Conservation (phyloP, 2,797 vertebrate genomes). For the Hoplostethus atlanticus region DNA sequence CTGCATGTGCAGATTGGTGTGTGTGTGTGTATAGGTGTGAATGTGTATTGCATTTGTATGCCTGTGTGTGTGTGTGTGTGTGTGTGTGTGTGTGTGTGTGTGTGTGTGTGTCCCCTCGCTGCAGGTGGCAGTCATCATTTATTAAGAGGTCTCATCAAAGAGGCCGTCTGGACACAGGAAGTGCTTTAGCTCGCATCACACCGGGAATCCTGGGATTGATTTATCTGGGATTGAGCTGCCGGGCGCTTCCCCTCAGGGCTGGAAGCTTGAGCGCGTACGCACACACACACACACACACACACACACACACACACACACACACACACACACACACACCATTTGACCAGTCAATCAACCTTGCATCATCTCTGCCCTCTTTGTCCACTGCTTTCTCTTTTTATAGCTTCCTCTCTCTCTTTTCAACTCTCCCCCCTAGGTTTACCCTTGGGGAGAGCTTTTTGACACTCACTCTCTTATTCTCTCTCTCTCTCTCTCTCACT, state of each 20-base stretch:
- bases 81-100: slow-evolving; percentile 10
- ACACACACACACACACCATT: slow-evolving; percentile 3
- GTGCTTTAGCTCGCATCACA: slow-evolving; percentile 44
- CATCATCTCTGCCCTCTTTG: not conserved
- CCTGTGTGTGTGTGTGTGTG: slow-evolving; percentile 4
- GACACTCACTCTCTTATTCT: not conserved
- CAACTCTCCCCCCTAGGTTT: not conserved
- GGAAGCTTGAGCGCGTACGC: not conserved
- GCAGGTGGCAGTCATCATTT: slow-evolving; percentile 52
- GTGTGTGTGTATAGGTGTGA: not conserved
- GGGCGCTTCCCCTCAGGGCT: slow-evolving; percentile 34
- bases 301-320: slow-evolving; percentile 5
- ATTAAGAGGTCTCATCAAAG: slow-evolving; percentile 57
- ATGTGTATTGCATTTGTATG: not conserved
- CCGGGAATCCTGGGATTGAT: slow-evolving; percentile 64
- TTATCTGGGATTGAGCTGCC: slow-evolving; percentile 60
- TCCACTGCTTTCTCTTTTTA: slow-evolving; percentile 8
- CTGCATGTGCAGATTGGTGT: slow-evolving; percentile 11
- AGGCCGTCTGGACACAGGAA: slow-evolving; percentile 47
- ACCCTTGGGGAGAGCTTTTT: slow-evolving; percentile 21
- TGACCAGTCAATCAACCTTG: slow-evolving; percentile 12
- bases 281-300: slow-evolving; percentile 25
- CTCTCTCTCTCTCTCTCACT: slow-evolving; percentile 12
- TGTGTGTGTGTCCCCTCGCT: slow-evolving; percentile 10
- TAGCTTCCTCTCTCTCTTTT: not conserved